Conservation (phyloP, 2,113 vertebrate genomes). For the Pseudopodoces humilis region DNA sequence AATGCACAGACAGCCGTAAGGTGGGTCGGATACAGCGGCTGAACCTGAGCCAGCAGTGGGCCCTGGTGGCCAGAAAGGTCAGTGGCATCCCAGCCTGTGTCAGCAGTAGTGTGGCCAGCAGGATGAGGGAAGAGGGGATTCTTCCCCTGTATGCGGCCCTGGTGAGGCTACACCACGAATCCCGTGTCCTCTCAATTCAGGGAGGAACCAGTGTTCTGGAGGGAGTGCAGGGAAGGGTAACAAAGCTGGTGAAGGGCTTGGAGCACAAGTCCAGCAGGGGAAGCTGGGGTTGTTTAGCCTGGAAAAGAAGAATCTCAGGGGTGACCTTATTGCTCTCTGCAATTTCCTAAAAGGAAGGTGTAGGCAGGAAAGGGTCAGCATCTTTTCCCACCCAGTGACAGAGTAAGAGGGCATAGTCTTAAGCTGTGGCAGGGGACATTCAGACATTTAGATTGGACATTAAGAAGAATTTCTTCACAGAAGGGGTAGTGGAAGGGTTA, state of each 20-base stretch:
- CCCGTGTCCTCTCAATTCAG: no score
- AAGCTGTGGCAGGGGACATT: neutral
- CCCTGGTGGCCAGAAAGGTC: no score
- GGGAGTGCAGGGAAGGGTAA: neutral
- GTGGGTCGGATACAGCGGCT: neutral
- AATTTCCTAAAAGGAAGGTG: neutral
- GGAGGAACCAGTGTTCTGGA: neutral
- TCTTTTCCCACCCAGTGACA: neutral
- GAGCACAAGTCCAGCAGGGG: neutral
- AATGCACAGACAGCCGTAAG: neutral
- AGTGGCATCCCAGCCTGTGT: neutral
- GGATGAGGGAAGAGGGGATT: neutral
- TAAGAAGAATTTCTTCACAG: neutral
- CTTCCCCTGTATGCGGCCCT: accelerated
- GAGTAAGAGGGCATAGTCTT: neutral
- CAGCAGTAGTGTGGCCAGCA: neutral
- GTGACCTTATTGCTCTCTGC: no score
- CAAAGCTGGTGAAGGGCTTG: neutral
- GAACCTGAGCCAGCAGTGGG: neutral
- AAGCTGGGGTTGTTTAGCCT: neutral
- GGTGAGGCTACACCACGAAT: neutral
- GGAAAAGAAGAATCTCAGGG: no score
- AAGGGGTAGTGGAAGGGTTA: accelerated
- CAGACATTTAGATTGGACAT: neutral
- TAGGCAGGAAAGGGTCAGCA: no score